Evolutionary conservation across 2,113 vertebrate species (phyloP).

Genomic region (Dromas ardeola): DNA sequence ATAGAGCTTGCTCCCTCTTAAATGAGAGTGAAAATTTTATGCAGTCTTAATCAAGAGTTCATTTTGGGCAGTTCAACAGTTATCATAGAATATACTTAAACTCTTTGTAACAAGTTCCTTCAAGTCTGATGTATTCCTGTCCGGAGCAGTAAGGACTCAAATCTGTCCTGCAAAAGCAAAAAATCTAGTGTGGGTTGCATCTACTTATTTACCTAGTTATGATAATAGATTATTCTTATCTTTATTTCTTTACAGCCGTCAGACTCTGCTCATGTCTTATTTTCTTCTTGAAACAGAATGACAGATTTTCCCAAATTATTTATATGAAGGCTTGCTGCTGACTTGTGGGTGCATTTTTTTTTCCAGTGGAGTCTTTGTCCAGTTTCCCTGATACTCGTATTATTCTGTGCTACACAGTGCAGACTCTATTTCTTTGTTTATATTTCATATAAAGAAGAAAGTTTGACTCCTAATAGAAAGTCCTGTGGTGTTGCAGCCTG

Average conservation of each 20-base stretch:
- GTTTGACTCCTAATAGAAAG: neutral
- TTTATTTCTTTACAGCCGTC: neutral
- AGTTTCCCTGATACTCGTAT: neutral
- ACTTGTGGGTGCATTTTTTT: neutral
- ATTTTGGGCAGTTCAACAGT: neutral
- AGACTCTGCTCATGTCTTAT: neutral
- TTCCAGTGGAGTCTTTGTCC: neutral
- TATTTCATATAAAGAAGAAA: neutral
- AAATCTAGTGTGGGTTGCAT: neutral
- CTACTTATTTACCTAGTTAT: neutral
- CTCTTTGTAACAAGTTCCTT: neutral
- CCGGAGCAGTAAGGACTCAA: fast-evolving
- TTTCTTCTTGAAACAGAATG: neutral
- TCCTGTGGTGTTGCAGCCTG: neutral
- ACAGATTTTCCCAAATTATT: neutral
- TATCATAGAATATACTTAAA: neutral
- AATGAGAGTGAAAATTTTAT: neutral
- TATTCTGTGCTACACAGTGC: neutral
- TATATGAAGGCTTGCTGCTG: neutral
- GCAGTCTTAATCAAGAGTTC: neutral
- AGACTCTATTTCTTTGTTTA: neutral
- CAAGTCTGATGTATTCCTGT: fast-evolving
- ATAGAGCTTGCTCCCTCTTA: neutral
- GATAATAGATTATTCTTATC: neutral
- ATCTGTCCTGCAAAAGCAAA: neutral